These are phyloP conservation scores for Tragelaphus oryx DNA, from an alignment of 2,797 vertebrate genomes.

Conservation along the genomic window DNA sequence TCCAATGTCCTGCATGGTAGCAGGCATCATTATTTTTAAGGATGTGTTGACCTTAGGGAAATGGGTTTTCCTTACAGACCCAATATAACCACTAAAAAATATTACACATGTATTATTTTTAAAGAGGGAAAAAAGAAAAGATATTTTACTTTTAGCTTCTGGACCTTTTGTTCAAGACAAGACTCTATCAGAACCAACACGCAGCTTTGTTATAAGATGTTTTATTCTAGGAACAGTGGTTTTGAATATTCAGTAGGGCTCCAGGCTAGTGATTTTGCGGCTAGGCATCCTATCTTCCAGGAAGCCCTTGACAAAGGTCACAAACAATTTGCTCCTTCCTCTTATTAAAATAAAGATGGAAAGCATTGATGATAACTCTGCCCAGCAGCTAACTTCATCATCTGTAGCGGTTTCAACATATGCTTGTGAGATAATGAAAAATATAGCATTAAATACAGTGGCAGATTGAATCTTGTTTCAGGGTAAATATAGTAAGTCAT, in stretches of 20 bases:
- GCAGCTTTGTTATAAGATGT: conserved; percentile 81
- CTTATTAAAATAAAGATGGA: conserved; percentile 90
- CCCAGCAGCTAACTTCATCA: conserved; percentile 94
- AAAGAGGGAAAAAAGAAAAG: neutral
- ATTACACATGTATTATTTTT: neutral
- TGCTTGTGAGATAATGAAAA: conserved; percentile 95
- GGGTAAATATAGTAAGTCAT: conserved; percentile 90
- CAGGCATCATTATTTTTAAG: conserved; percentile 4
- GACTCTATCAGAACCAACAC: conserved; percentile 80
- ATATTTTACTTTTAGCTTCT: conserved; percentile 47
- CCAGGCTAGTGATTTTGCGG: conserved; percentile 83
- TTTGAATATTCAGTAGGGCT: conserved; percentile 90
- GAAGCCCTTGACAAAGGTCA: conserved; percentile 97
- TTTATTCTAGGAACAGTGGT: conserved; percentile 78
- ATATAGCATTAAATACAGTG: conserved; percentile 92
- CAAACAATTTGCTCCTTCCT: conserved; percentile 88
- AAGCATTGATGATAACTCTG: conserved; percentile 87
- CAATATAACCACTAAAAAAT: neutral
- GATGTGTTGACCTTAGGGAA: neutral
- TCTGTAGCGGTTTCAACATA: conserved; percentile 93
- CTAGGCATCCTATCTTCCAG: conserved; percentile 84
- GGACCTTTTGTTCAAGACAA: conserved; percentile 59
- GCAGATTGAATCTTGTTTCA: conserved; percentile 95
- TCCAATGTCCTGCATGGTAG: neutral
- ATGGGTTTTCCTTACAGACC: neutral